Conservation (phyloP, 2,888 invertebrate species). For the Camptogramma bilineatum region DNA sequence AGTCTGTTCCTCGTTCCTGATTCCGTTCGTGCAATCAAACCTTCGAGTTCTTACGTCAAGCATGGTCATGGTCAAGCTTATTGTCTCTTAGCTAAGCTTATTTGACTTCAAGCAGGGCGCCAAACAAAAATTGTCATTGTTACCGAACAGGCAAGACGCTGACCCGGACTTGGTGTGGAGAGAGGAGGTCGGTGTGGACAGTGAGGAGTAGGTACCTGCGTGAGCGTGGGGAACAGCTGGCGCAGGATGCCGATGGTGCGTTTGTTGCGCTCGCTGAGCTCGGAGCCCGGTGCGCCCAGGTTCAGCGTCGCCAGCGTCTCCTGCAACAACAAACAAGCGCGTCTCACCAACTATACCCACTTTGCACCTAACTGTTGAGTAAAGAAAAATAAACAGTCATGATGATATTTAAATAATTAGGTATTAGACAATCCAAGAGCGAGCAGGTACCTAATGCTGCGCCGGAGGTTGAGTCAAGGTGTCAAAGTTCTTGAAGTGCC, state of each 20-base stretch:
- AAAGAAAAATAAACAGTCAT: background rate
- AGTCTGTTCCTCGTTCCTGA: too few relatives aligned
- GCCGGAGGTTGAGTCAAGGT: conserved; percentile 4
- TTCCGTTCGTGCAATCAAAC: background rate
- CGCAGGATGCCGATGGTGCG: conserved; percentile 91
- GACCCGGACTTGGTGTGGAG: background rate
- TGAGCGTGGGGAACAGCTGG: conserved; percentile 89
- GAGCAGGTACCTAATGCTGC: background rate
- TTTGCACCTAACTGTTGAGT: background rate
- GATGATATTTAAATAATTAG: background rate
- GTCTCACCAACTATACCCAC: background rate
- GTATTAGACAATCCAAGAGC: background rate
- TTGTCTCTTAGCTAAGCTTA: background rate
- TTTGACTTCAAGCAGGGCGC: too few relatives aligned
- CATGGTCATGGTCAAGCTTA: background rate
- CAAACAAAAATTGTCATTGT: too few relatives aligned
- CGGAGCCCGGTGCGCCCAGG: conserved; percentile 87
- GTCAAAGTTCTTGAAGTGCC: conserved; percentile 12
- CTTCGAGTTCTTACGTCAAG: background rate
- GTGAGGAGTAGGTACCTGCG: conserved; percentile 86
- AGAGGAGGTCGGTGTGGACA: background rate
- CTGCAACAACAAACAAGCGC: conserved; percentile 66
- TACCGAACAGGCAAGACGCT: too few relatives aligned
- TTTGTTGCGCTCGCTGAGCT: conserved; percentile 89
- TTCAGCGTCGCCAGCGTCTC: conserved; percentile 88